Base-by-base conservation (phyloP, 1,140 invertebrate genomes). In the Anastrepha ludens region DNA sequence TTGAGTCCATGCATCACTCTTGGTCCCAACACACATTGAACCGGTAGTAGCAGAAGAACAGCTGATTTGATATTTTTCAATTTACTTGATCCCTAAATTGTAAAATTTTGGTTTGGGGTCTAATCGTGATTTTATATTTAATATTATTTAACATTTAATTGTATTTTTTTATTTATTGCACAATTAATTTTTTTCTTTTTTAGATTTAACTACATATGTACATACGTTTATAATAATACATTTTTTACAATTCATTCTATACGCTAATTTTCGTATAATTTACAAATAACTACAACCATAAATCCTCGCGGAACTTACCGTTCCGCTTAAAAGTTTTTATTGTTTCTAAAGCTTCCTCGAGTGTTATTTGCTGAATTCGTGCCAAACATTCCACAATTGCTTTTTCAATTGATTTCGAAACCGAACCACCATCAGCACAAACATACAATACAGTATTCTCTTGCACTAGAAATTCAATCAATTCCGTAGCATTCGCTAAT, bases 361-460 rank as follows among this genome's bases (percentile, higher is more conserved):
- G 88, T 15, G 91, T 90, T 47, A 93, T 91, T 39, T 93, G 88
- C 87, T 93, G 90, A 88, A 93, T 88, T 89, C 94, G 91, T 58
- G 94, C 90, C 47, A 97, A 90, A 88, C 95, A 94, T 29, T 94
- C 89, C n/a, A 93, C 89, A 5, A 98, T 92, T 2, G 94, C 93
- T 39, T 95, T 94, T 87, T 94, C 94, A 2, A 98, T 96, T 91
- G 96, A 94, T 89, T 95, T 95, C 0, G 95, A 95, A 94, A 98
- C 97, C 87, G 94, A 94, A 88, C 95, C 96, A 17, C 95, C 95
- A 94, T 97, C 97, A 13, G 97, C 97, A 93, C 97, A 97, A 5
- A 98, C 93, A 92, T 95, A 97, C n/a, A 98, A 92, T 50, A 92
- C 91, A 5, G 95, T 78, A 89, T 91, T 88, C 91, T 93, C 88